Evolutionary conservation across 2,888 invertebrate species (phyloP).

Genomic region (Cosmia trapezina): DNA sequence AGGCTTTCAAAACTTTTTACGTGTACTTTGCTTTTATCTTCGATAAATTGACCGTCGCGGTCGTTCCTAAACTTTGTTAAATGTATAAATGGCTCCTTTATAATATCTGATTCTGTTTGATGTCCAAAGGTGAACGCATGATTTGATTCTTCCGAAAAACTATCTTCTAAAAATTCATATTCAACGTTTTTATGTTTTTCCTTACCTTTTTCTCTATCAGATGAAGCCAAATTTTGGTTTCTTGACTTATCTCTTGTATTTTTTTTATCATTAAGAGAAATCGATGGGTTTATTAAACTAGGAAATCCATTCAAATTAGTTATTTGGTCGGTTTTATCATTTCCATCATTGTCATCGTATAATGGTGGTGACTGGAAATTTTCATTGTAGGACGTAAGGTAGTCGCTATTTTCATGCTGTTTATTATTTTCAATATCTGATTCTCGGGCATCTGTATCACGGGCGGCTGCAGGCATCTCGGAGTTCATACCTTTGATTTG

Average conservation of each 20-base stretch:
- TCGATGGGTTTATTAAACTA: slow-evolving; percentile 16
- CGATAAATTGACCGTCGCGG: slow-evolving; percentile 1
- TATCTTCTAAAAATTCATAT: neutral
- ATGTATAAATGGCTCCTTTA: neutral
- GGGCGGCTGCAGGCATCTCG: neutral
- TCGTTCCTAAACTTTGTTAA: slow-evolving; percentile 29
- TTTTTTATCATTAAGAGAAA: slow-evolving; percentile 8
- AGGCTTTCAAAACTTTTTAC: slow-evolving; percentile 32
- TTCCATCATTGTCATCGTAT: slow-evolving; percentile 39
- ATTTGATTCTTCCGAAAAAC: neutral
- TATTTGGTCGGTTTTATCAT: slow-evolving; percentile 3
- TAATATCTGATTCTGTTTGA: neutral
- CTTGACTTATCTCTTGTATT: neutral
- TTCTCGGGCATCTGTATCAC: neutral
- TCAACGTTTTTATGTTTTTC: slow-evolving; percentile 1
- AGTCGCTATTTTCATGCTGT: neutral
- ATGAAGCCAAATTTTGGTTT: neutral
- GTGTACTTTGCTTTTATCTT: slow-evolving; percentile 25
- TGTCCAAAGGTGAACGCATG: neutral
- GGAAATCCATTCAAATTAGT: neutral
- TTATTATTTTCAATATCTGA: neutral
- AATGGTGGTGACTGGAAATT: slow-evolving; percentile 33
- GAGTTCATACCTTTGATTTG: neutral
- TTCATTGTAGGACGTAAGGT: slow-evolving; percentile 13
- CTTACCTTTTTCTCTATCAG: neutral